A percentile compares a stretch with the other conserved stretches of the same genome.
Conservation (phyloP, 1,140 invertebrate species). For the Drosophila virilis region DNA sequence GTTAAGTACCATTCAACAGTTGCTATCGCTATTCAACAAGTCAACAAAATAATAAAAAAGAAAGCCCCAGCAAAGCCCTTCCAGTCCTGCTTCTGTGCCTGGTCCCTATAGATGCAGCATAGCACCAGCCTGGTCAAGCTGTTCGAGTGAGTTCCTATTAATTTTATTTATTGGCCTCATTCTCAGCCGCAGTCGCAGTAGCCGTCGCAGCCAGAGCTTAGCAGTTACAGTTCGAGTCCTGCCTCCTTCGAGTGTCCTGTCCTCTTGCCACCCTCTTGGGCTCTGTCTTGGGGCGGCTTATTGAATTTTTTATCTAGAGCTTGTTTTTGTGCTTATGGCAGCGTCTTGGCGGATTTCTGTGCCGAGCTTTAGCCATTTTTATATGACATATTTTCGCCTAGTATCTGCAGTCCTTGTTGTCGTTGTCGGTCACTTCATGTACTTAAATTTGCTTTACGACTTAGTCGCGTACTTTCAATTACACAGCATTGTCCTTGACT, state of each 20-base stretch:
- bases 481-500: conserved; percentile 71
- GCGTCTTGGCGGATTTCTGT: conserved; percentile 56
- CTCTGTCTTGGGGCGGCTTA: conserved; percentile 49
- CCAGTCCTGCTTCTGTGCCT: conserved; percentile 5
- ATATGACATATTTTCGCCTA: conserved; percentile 57
- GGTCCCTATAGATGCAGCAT: conserved; percentile 7
- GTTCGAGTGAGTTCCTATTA: conserved; percentile 76
- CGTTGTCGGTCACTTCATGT: conserved; percentile 58
- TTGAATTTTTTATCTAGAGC: conserved; percentile 77
- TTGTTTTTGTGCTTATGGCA: conserved; percentile 71
- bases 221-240: conserved; percentile 54
- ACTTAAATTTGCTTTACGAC: conserved; percentile 72
- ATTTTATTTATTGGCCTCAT: conserved; percentile 79
- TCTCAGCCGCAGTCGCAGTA: conserved; percentile 10
- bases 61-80: conserved; percentile 37
- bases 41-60: conserved; percentile 69
- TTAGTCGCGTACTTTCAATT: conserved; percentile 76
- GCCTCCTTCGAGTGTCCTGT: conserved; percentile 22
- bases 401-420: conserved; percentile 9
- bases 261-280: conserved; percentile 6
- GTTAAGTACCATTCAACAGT: conserved; percentile 65
- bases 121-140: conserved; percentile 55
- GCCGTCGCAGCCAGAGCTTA: conserved; percentile 21
- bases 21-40: conserved; percentile 69
- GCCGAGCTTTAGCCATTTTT: conserved; percentile 61